Base-by-base conservation (phyloP, 2,797 vertebrate genomes). In the Chiroxiphia lanceolata region DNA sequence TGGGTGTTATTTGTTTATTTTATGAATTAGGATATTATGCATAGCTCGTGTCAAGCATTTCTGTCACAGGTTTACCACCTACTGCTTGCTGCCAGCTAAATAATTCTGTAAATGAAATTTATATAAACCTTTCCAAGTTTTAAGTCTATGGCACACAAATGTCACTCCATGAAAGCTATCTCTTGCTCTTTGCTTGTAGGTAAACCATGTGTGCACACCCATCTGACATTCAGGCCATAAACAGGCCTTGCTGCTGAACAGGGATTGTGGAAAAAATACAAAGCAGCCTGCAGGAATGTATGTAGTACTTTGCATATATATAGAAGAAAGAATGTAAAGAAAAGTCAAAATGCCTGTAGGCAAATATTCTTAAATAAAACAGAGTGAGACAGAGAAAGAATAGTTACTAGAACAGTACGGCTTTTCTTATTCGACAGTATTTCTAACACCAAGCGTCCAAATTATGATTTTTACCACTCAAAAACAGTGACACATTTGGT, bases 51-150 rank as follows among this genome's bases (percentile, higher is more conserved):
- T 45, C 86, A 96, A 91, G 40, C 64, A 94, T 56, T 92, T 82
- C 72, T 79, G 56, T 38, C 15, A 23, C 14, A 63, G 21, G 17
- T 93, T 96, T 95, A 92, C 74, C 80, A 91, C 65, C 61, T 89
- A 81, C 65, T 54, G 6, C 53, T 75, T 45, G n/a, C 54, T 91
- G 83, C 33, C 63, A 94, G 82, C 23, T 71, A 87, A 96, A 61
- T 91, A 89, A 95, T 84, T 95, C 59, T 79, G 51, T 89, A 91
- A 96, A 96, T 84, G 56, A 94, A 77, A 94, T 94, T 68, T 95
- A 45, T 83, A 93, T 70, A 77, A 75, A 72, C 47, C 83, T 45
- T 95, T 61, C 34, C 23, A 29, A 40, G 57, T 19, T 83, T 54
- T 67, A 78, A 87, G 60, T 87, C 57, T 84, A 79, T 79, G 40